Evolutionary conservation across 2,888 invertebrate genomes (phyloP).

Genomic region (Apamea sordens): DNA sequence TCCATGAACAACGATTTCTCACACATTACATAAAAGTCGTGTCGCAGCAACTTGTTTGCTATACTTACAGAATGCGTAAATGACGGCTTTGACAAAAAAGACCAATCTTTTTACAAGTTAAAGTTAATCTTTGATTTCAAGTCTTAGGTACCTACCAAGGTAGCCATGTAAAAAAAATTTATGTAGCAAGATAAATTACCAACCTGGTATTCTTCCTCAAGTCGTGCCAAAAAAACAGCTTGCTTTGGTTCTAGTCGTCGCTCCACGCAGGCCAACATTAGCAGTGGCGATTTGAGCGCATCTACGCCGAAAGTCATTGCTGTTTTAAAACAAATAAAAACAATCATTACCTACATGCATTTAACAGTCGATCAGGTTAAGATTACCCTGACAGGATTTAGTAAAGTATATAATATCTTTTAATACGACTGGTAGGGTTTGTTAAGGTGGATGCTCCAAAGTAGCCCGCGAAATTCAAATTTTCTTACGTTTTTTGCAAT

Average conservation of each 20-base stretch:
- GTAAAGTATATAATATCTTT: not conserved
- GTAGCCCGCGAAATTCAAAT: no score
- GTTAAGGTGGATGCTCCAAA: no score
- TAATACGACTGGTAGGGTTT: not conserved
- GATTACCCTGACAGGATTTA: not conserved
- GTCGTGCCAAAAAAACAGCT: slow-evolving; percentile 95
- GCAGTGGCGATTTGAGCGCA: slow-evolving; percentile 96
- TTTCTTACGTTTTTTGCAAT: no score
- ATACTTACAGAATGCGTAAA: no score
- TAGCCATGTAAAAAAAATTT: not conserved
- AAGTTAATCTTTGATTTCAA: not conserved
- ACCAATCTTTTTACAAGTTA: no score
- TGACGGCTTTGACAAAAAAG: no score
- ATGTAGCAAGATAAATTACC: slow-evolving; percentile 20
- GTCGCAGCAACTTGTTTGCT: no score
- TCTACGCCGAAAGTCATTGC: slow-evolving; percentile 97
- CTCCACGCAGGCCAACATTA: slow-evolving; percentile 96
- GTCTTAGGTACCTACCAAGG: no score
- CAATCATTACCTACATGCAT: not conserved
- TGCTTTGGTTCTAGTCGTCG: slow-evolving; percentile 93
- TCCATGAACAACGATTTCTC: no score
- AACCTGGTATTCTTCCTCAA: slow-evolving; percentile 98
- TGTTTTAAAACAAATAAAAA: slow-evolving; percentile 73
- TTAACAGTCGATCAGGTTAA: not conserved
- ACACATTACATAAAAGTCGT: no score